Evolutionary conservation across 2,797 vertebrate species (phyloP).

Genomic region (Novumbra hubbsi): DNA sequence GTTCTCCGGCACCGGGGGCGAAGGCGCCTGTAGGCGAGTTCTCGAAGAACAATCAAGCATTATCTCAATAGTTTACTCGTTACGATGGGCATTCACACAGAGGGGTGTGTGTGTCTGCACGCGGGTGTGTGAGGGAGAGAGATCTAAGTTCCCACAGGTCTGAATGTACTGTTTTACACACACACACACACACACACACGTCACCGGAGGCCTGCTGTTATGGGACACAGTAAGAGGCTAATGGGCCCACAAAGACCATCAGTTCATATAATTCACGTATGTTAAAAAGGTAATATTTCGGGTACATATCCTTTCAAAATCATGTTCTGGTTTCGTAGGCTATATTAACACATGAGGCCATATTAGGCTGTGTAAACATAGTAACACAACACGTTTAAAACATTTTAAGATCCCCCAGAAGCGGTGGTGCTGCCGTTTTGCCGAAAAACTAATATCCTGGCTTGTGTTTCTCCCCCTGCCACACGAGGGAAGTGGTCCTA

Average conservation of each 20-base stretch:
- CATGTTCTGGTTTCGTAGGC: not conserved
- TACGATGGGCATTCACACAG: constrained; percentile 75
- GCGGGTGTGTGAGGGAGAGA: constrained; percentile 53
- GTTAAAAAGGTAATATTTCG: not conserved
- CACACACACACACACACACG: not conserved
- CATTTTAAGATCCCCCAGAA: not conserved
- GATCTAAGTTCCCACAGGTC: constrained; percentile 66
- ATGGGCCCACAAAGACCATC: not conserved
- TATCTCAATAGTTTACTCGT: constrained; percentile 76
- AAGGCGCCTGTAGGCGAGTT: constrained; percentile 78
- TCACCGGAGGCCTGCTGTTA: not conserved
- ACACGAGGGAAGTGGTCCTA: not conserved
- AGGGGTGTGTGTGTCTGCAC: constrained; percentile 57
- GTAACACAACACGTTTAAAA: too few relatives aligned
- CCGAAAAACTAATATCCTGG: not conserved
- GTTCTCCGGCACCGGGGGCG: constrained; percentile 66
- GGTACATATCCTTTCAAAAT: not conserved
- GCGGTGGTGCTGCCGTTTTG: not conserved
- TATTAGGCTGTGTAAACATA: too few relatives aligned
- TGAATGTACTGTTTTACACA: constrained; percentile 40
- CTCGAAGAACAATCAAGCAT: constrained; percentile 78
- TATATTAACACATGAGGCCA: not conserved
- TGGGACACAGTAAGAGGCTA: constrained; percentile 1
- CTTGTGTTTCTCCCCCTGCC: not conserved
- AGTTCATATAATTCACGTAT: not conserved